Evolutionary conservation across 2,888 invertebrate genomes (phyloP), one percentile per base, ranked within the genome.

Genomic region (Andrena camellia): DNA sequence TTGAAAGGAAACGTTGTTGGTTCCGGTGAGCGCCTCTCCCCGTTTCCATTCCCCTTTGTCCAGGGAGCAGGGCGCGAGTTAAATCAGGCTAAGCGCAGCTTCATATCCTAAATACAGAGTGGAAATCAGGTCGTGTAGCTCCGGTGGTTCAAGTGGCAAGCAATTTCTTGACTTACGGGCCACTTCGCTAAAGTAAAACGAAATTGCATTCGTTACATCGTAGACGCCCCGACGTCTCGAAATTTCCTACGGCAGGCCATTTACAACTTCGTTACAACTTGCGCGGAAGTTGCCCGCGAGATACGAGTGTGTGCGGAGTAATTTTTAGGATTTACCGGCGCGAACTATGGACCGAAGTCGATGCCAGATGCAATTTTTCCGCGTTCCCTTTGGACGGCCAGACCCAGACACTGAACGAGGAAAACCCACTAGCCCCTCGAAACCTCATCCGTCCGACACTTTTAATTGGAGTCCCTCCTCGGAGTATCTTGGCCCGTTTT

Each of bases 181-280:
- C 60, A 81, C 81, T 81, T 73, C 60, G 60, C 33, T 29, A 59
- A 63, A 73, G 73, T 80, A 70, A 80, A 87, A 62, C 79, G 81
- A 86, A 87, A 87, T 88, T 88, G 84, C 86, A 86, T 88, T 87
- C 86, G 83, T 88, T 88, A 87, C 78, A 74, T 63, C 79, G 74
- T 57, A 72, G 85, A 70, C 77, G 73, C 70, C 54, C n/a, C 81
- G 73, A 78, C 86, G 66, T 78, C 73, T 76, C 64, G 59, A 88
- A 88, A 73, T 88, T 86, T 86, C 72, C 86, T 60, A 72, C 78
- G 79, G 59, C 79, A 68, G 77, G 62, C 84, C 78, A 83, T 86
- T 87, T 87, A 84, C 87, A 87, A 87, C 88, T 87, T 87, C 71
- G 80, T 88, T 87, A 80, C 86, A 86, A 87, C 78, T 87, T 83